Evolutionary conservation across 37 sponge, comb jelly and placozoan species (phyloP).

Genomic region (Bolinopsis microptera): DNA sequence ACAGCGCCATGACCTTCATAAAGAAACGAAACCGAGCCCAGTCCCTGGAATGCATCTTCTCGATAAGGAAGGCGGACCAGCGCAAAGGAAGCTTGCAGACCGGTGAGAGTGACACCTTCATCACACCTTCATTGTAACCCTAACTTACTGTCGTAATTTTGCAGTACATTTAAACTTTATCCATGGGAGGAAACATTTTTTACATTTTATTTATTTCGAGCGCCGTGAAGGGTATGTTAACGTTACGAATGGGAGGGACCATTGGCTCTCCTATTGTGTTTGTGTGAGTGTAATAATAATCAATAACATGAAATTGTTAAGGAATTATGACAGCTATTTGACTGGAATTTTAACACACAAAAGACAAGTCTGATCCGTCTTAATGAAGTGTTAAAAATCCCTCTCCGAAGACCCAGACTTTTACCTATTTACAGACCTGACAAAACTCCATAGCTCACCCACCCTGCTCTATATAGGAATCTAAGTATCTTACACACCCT

Average conservation of each 20-base stretch:
- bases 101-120: neutral
- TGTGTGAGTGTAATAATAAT: neutral
- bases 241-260: too few species aligned
- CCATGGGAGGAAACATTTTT: too few species aligned
- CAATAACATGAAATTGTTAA: neutral
- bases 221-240: too few species aligned
- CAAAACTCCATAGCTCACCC: neutral
- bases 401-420: neutral
- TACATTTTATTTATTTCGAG: too few species aligned
- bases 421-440: neutral
- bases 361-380: neutral
- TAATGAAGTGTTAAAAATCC: neutral
- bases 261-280: too few species aligned
- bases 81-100: neutral
- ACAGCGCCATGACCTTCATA: constrained; percentile 15
- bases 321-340: neutral
- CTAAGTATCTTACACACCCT: too few species aligned
- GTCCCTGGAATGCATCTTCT: constrained; percentile 57
- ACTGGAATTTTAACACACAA: neutral
- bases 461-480: neutral
- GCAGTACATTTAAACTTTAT: too few species aligned
- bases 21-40: constrained; percentile 57
- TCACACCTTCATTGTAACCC: neutral
- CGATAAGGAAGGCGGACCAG: constrained; percentile 32
- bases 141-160: too few species aligned